A percentile compares a stretch with the other conserved stretches of the same genome.
phyloP scores from a whole-genome alignment of 2,113 vertebrate species.

The Balaeniceps rex region DNA sequence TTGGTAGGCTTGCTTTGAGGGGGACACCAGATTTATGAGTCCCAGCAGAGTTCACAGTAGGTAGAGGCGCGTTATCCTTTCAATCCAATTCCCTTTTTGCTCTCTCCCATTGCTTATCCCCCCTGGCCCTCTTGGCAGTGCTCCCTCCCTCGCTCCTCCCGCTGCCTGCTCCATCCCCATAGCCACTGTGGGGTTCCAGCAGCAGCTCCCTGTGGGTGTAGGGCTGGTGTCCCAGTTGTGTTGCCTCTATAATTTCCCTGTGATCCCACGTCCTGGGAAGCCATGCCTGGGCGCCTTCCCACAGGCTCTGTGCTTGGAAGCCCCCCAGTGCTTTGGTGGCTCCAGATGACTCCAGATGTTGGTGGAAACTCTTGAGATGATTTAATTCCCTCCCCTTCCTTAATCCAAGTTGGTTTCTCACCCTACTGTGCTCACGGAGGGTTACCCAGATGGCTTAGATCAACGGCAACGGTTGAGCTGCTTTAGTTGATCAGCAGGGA shows the following conservation, averaged over 20 bases:
- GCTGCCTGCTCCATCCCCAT: neutral
- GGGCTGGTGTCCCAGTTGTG: neutral
- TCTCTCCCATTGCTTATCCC: accelerated
- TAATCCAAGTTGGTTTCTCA: neutral
- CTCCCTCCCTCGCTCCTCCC: neutral
- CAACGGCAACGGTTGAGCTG: neutral
- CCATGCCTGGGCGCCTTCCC: neutral
- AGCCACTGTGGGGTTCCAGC: neutral
- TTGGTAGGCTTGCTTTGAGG: neutral
- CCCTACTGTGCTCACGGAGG: neutral
- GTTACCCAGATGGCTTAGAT: neutral
- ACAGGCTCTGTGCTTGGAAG: neutral
- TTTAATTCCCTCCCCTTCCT: neutral
- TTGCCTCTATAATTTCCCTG: neutral
- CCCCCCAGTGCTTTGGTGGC: neutral
- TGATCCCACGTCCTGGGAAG: neutral
- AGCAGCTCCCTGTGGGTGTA: neutral
- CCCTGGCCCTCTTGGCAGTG: neutral
- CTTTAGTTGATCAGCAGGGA: neutral
- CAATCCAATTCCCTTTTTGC: neutral
- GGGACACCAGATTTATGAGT: neutral
- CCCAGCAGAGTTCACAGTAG: neutral
- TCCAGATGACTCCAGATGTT: neutral
- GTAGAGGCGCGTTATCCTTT: neutral
- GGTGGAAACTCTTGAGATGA: neutral